These are phyloP conservation scores for Lamproptera curius DNA, from an alignment of 2,888 invertebrate genomes.

Conservation along the genomic window DNA sequence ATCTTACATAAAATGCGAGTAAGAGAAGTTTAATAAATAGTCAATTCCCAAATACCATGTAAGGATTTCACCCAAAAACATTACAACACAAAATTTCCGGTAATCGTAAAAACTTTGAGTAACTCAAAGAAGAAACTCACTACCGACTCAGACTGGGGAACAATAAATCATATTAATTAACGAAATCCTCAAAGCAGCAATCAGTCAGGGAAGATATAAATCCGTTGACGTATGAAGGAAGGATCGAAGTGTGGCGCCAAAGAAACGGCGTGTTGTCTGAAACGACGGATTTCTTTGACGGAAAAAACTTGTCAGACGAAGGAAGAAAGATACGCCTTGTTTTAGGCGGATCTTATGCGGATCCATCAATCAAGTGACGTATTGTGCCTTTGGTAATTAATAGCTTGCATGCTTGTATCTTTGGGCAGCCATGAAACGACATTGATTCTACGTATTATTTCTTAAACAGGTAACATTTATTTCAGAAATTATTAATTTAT, in stretches of 20 bases:
- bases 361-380: slow-evolving; percentile 33
- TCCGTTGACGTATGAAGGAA: slow-evolving; percentile 14
- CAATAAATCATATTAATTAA: slow-evolving; percentile 8
- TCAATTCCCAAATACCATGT: no score
- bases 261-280: slow-evolving; percentile 10
- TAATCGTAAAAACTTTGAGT: no score
- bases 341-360: background rate
- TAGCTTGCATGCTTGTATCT: background rate
- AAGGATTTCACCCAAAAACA: no score
- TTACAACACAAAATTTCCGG: no score
- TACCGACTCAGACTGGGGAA: background rate
- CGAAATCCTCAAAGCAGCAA: slow-evolving; percentile 9
- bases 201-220: slow-evolving; percentile 17
- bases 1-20: no score
- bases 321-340: slow-evolving; percentile 1
- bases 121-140: no score
- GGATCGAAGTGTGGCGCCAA: slow-evolving; percentile 14
- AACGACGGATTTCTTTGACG: slow-evolving; percentile 7
- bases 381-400: slow-evolving; percentile 25
- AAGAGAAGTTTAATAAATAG: no score
- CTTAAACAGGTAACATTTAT: no score
- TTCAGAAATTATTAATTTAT: no score
- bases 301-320: slow-evolving; percentile 9
- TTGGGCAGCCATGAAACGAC: background rate
- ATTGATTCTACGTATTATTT: no score